These are phyloP conservation scores for Pleuronectes platessa DNA, from an alignment of 2,113 vertebrate genomes.

Conservation along the genomic window DNA sequence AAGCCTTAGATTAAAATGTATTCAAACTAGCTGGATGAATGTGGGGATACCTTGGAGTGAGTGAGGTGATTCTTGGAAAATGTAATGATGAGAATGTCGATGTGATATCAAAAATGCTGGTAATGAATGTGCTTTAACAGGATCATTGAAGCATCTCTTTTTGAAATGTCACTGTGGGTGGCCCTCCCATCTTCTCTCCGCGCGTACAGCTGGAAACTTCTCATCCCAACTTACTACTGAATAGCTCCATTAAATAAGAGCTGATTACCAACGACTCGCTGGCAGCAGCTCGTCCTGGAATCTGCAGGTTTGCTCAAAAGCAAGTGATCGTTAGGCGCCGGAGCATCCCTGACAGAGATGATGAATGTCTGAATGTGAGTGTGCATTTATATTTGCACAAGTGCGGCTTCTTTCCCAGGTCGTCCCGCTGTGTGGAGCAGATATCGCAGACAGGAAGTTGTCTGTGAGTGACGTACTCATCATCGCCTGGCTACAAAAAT, in stretches of 20 bases:
- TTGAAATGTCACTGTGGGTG: conserved; percentile 29
- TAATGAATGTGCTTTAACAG: conserved; percentile 7
- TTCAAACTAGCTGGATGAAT: conserved; percentile 3
- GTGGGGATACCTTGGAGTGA: background rate
- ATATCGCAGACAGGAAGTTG: conserved; percentile 8
- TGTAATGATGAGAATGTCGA: background rate
- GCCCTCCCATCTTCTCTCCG: conserved; percentile 28
- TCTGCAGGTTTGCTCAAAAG: conserved; percentile 34
- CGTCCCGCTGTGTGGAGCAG: conserved; percentile 21
- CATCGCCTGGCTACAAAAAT: conserved; percentile 40
- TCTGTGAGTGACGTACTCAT: conserved; percentile 26
- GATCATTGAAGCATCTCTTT: conserved; percentile 40
- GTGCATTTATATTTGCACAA: conserved; percentile 24
- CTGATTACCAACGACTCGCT: conserved; percentile 37
- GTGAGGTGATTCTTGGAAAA: background rate
- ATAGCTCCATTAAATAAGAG: conserved; percentile 28
- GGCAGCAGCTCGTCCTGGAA: conserved; percentile 27
- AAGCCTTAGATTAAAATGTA: conserved; percentile 10
- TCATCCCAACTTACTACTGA: conserved; percentile 22
- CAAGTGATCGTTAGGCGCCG: conserved; percentile 21
- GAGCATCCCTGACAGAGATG: conserved; percentile 41
- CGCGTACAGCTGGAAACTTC: conserved; percentile 42
- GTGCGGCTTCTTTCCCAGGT: conserved; percentile 21
- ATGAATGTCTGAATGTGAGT: conserved; percentile 29
- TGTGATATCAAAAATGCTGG: background rate